Evolutionary conservation across 2,888 invertebrate genomes (phyloP).

Genomic region (Phragmatobia fuliginosa): DNA sequence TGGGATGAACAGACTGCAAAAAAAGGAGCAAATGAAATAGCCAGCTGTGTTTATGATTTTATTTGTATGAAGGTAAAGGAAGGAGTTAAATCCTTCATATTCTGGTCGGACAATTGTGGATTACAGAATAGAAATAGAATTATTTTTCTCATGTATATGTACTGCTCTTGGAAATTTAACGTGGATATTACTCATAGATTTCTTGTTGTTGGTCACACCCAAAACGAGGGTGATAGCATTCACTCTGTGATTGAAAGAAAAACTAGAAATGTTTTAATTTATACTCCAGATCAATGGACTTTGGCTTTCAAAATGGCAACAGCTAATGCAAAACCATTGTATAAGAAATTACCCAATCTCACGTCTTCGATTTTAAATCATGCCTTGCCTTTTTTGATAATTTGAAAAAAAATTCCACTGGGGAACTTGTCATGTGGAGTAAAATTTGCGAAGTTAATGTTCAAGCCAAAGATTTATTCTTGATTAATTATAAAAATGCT

Average conservation of each 20-base stretch:
- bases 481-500: conserved; percentile 4
- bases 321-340: conserved; percentile 19
- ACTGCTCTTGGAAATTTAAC: conserved; percentile 17
- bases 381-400: not conserved
- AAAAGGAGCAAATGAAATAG: conserved; percentile 20
- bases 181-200: conserved; percentile 22
- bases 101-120: conserved; percentile 21
- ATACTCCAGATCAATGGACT: conserved; percentile 8
- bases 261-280: conserved; percentile 5
- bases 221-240: conserved; percentile 22
- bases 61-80: conserved; percentile 14
- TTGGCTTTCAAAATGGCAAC: conserved; percentile 22
- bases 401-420: too few relatives aligned
- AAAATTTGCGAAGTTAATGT: too few relatives aligned
- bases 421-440: too few relatives aligned
- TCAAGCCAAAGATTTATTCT: conserved; percentile 12
- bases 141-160: conserved; percentile 22
- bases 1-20: conserved; percentile 19
- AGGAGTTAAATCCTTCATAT: conserved; percentile 15
- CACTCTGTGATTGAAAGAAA: conserved; percentile 1
- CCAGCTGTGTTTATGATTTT: conserved; percentile 18
- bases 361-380: conserved; percentile 16
- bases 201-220: conserved; percentile 22
- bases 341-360: conserved; percentile 17
- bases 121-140: conserved; percentile 22